phyloP scores from a whole-genome alignment of 2,797 vertebrate genomes.

The Mico argentatus region DNA sequence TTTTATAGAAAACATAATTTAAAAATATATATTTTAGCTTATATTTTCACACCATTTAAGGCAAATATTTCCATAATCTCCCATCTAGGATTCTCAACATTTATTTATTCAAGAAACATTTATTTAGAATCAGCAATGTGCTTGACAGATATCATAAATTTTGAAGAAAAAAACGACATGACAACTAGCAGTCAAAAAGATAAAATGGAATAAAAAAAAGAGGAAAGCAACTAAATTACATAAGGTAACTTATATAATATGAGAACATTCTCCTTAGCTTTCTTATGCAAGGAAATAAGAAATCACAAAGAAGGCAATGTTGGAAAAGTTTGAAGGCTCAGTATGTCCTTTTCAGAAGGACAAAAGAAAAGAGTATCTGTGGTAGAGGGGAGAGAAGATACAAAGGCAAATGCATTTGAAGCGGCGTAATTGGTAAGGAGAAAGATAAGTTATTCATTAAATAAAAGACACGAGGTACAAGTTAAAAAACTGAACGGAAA shows the following conservation, averaged over 20 bases:
- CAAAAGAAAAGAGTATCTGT: neutral
- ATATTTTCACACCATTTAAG: conserved; percentile 21
- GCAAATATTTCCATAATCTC: neutral
- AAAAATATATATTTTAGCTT: neutral
- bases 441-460: neutral
- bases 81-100: neutral
- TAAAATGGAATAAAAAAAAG: neutral
- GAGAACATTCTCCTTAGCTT: neutral
- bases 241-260: neutral
- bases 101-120: conserved; percentile 26
- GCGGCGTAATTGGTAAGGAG: neutral
- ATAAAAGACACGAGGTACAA: neutral
- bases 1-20: neutral
- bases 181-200: neutral
- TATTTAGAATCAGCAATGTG: conserved; percentile 33
- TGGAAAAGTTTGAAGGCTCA: neutral
- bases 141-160: neutral
- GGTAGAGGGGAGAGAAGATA: neutral
- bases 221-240: neutral
- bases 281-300: neutral
- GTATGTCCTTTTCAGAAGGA: neutral
- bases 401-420: neutral
- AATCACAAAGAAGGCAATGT: neutral
- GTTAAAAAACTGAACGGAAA: neutral
- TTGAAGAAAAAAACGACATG: neutral